Base-by-base conservation (phyloP, 2,113 vertebrate genomes). In the Oxyruncus cristatus region DNA sequence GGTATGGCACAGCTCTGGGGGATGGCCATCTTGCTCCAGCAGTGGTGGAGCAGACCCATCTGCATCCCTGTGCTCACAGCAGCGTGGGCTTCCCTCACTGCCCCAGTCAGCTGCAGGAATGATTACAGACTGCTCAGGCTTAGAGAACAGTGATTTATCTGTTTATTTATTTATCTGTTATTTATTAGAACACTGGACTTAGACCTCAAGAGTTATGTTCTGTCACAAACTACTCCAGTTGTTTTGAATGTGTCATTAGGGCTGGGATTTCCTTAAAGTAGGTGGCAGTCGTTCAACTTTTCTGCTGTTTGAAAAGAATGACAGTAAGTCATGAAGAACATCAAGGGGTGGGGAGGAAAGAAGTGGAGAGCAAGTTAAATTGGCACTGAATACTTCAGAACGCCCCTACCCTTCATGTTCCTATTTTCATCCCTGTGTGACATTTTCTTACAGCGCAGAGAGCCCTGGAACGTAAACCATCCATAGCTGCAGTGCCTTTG, bases 1-100 rank as follows among this genome's bases (percentile, higher is more conserved):
- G 15, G 9, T 52, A 42, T 1, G 1, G 35, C 4, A 3, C 13
- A 18, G 71, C 35, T 82, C 18, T 37, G 1, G 2, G 72, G 32
- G 24, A 22, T 22, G 49, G 52, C 42, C 18, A 0, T 44, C 0
- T 0, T 35, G 33, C 73, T 68, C 55, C 12, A 4, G 52, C 0
- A 0, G 11, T 66, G 71, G 11, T 46, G 62, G 66, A 62, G 66
- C 71, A 83, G 67, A 41, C 32, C 30, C 62, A 27, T 41, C 58
- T 91, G 47, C 41, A 19, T 47, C 47, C 24, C 21, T 0, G 1
- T 42, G 23, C 68, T 89, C 5, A 3, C 74, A 75, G 52, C 11
- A 3, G 13, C 4, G 1, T 23, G 62, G 18, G 20, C 59, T 78
- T 74, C 46, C 35, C 33, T 35, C 20, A 2, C 33, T 42, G 74